Evolutionary conservation across 2,113 vertebrate genomes (phyloP), one percentile per base, ranked within the genome.

Genomic region (Romanogobio albipinnatus): DNA sequence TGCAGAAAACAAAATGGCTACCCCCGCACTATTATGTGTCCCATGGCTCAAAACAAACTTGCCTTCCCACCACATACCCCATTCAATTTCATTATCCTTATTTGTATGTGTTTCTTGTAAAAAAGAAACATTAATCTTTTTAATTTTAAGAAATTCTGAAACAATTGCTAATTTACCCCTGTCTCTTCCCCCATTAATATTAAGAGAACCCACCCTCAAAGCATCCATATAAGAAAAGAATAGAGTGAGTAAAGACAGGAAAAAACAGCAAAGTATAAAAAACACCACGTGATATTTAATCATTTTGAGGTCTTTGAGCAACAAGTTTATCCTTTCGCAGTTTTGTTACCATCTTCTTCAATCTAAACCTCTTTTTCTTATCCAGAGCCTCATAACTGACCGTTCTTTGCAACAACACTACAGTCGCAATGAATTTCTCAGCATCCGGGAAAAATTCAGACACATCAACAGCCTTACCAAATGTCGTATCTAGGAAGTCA

Each of bases 151-250:
- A 15, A 66, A 33, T 66, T 66, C 62, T 33, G 26, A 66, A 66
- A 66, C 11, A 5, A 66, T 6, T 15, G 62, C 62, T 33, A 66
- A 66, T 66, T 66, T 66, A 66, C 13, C 5, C 26, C 11, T 62
- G 14, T 66, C 62, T 15, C 62, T 66, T 29, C 62, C 62, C 62
- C 62, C 62, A 33, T 66, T 33, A 33, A 66, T 66, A 66, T 66
- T 33, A 15, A 66, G 62, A 33, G 62, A 66, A 17, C 62, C 29
- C 29, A 33, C 62, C 62, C 29, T 66, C 29, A 33, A 66, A 33
- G 1, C 3, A 68, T 68, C 64, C 29, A 68, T 68, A 17, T 36
- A 8, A 68, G 13, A 68, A 26, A 5, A 59, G 17, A 59, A 29
- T 29, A 29, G 29, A 29, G 29, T 29, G 29, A 29, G 29, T 29